Percentiles rank a stretch among this genome's conserved stretches.
phyloP scores from a whole-genome alignment of 2,888 invertebrate species.

The Zygothrica quintamaculata region DNA sequence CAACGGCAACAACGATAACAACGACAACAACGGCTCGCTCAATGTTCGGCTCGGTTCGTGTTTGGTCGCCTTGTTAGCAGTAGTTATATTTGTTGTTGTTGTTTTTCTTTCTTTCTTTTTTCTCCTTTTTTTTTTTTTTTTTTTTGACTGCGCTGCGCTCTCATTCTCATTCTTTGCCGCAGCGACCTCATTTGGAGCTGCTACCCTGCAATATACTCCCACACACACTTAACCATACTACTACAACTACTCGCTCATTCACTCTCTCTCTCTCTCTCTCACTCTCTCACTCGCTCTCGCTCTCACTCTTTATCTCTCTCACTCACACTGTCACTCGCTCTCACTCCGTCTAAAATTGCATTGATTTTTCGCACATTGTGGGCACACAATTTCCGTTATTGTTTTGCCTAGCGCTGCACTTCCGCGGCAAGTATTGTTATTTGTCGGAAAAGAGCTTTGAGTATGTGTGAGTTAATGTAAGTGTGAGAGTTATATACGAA shows the following conservation, averaged over 20 bases:
- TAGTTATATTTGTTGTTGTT: too few relatives aligned
- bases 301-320: slow-evolving; percentile 16
- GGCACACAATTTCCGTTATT: slow-evolving; percentile 78
- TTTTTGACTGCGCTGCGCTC: slow-evolving; percentile 61
- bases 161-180: slow-evolving; percentile 61
- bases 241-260: slow-evolving; percentile 11
- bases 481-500: slow-evolving; percentile 59
- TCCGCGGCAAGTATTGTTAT: slow-evolving; percentile 62
- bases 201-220: slow-evolving; percentile 22
- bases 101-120: too few relatives aligned
- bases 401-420: slow-evolving; percentile 75
- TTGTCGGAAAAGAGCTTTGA: slow-evolving; percentile 52
- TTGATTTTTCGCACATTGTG: slow-evolving; percentile 64
- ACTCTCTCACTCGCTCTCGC: slow-evolving; percentile 18
- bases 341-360: slow-evolving; percentile 49
- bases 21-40: slow-evolving; percentile 45
- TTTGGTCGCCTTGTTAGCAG: slow-evolving; percentile 60
- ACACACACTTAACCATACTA: slow-evolving; percentile 23
- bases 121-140: too few relatives aligned
- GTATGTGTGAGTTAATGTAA: slow-evolving; percentile 49
- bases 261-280: slow-evolving; percentile 8
- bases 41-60: slow-evolving; percentile 69
- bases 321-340: slow-evolving; percentile 8
- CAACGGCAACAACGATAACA: too few relatives aligned
- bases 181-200: slow-evolving; percentile 64